A percentile compares a stretch with the other conserved stretches of the same genome.
phyloP scores from a whole-genome alignment of 2,888 invertebrate species.

The Agriopis leucophaearia region DNA sequence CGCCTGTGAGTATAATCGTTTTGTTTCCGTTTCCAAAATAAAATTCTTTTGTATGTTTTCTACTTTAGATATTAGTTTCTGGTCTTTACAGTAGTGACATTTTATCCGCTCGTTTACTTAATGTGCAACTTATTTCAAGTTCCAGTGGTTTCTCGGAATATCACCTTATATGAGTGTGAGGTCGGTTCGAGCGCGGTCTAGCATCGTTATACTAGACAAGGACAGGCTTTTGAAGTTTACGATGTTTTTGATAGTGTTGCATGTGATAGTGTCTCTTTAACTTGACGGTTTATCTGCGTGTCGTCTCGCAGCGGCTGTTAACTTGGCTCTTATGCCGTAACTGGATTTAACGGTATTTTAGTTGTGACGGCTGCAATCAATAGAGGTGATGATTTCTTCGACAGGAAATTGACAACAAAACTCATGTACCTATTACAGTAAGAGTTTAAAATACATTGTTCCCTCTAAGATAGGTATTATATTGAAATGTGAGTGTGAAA shows the following conservation, averaged over 20 bases:
- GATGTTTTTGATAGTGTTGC: constrained; percentile 36
- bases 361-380: constrained; percentile 4
- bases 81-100: neutral
- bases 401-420: neutral
- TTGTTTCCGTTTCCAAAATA: neutral
- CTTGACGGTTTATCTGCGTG: constrained; percentile 34
- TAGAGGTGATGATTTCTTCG: neutral
- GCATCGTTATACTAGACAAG: constrained; percentile 23
- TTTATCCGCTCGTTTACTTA: constrained; percentile 2
- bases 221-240: constrained; percentile 41
- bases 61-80: neutral
- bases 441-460: neutral
- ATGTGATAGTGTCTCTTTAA: constrained; percentile 38
- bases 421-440: neutral
- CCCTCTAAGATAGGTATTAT: too few species aligned
- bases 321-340: constrained; percentile 19
- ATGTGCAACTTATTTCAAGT: constrained; percentile 12
- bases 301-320: constrained; percentile 26
- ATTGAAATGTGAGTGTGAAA: too few species aligned
- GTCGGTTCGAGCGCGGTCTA: neutral
- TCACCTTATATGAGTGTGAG: constrained; percentile 1
- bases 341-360: constrained; percentile 16
- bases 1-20: neutral
- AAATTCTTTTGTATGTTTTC: neutral
- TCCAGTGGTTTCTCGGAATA: constrained; percentile 8